Conservation (phyloP, 2,113 vertebrate genomes). For the Indicator indicator region DNA sequence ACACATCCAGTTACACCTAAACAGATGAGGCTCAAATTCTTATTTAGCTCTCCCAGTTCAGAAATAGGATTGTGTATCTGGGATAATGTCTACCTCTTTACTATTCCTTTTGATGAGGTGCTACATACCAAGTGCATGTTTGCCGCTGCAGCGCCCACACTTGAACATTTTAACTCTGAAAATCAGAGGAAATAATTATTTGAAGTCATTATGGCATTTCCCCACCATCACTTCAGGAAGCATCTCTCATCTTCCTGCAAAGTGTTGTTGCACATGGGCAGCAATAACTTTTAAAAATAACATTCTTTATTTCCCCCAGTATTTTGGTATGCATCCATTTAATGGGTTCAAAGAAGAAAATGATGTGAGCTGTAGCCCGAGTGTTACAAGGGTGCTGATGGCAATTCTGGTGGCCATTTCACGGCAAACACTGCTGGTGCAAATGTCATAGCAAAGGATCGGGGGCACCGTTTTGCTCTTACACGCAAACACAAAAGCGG, state of each 20-base stretch:
- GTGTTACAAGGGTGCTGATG: neutral
- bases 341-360: neutral
- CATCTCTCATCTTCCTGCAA: neutral
- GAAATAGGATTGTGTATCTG: neutral
- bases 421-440: rapidly evolving
- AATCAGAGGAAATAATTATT: neutral
- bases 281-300: neutral
- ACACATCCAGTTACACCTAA: neutral
- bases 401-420: neutral
- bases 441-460: rapidly evolving
- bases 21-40: neutral
- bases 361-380: rapidly evolving
- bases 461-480: rapidly evolving
- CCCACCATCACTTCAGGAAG: neutral
- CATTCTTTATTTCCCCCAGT: rapidly evolving
- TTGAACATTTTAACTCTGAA: neutral
- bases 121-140: neutral
- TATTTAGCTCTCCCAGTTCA: neutral
- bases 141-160: neutral
- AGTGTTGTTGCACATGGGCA: too few relatives aligned
- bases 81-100: neutral
- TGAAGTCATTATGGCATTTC: neutral
- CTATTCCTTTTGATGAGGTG: neutral
- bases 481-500: rapidly evolving
- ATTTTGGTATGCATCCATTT: neutral